A percentile compares a stretch with the other conserved stretches of the same genome.
Conservation (phyloP, 1,140 invertebrate species). For the Ips nitidus region DNA sequence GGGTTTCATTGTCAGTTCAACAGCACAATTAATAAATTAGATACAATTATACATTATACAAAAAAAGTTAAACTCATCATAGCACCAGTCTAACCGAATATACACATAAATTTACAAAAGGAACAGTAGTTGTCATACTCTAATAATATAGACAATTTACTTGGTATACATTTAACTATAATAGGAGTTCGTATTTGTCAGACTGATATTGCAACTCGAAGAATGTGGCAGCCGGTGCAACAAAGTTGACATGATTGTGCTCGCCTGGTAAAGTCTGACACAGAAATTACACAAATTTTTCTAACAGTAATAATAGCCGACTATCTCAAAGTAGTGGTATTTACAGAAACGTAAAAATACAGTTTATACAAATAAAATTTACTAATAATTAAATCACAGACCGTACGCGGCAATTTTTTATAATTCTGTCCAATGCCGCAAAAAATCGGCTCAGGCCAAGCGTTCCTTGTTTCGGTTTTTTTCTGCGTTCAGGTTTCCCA, state of each 20-base stretch:
- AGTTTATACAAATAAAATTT: constrained; percentile 36
- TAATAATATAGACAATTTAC: neutral
- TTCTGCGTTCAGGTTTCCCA: neutral
- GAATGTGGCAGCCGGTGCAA: neutral
- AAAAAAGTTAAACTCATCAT: constrained; percentile 47
- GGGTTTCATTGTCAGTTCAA: constrained; percentile 42
- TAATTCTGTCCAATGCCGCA: constrained; percentile 37
- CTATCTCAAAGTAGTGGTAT: too few species aligned
- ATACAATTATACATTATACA: constrained; percentile 41
- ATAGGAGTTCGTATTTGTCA: neutral
- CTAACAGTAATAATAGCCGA: too few species aligned
- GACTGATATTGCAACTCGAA: neutral
- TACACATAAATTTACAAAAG: constrained; percentile 45
- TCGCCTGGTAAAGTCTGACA: neutral
- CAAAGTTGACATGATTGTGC: constrained; percentile 6
- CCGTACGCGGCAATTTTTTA: constrained; percentile 37
- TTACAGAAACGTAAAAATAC: neutral
- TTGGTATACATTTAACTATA: constrained; percentile 21
- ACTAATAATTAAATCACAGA: constrained; percentile 52
- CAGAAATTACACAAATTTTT: too few species aligned
- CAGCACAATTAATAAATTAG: constrained; percentile 46
- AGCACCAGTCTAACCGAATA: constrained; percentile 50
- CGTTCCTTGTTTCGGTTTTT: constrained; percentile 11
- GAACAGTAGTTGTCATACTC: constrained; percentile 19
- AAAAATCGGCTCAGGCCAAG: constrained; percentile 33